These are phyloP conservation scores for Prunella strophiata DNA, from an alignment of 2,797 vertebrate species.

Conservation along the genomic window DNA sequence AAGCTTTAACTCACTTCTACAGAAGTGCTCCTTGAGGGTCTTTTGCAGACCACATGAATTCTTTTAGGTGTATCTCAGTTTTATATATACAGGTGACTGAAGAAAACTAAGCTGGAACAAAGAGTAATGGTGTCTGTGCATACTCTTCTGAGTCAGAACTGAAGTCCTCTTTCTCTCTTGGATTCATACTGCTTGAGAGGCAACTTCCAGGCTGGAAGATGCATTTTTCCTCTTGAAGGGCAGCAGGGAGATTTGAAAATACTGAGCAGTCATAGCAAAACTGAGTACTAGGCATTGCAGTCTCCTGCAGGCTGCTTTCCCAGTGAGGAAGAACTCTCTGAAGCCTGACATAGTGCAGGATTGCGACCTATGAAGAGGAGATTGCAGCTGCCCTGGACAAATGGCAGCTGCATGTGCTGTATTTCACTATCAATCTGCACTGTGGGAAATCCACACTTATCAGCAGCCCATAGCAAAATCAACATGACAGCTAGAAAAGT, in stretches of 20 bases:
- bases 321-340: not conserved
- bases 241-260: not conserved
- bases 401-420: not conserved
- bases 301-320: not conserved
- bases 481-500: not conserved
- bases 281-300: fast-evolving
- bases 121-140: not conserved
- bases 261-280: not conserved
- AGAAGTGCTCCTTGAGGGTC: not conserved
- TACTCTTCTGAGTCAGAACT: not conserved
- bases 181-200: not conserved
- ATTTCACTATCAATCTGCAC: not conserved
- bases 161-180: not conserved
- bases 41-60: not conserved
- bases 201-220: not conserved
- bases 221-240: not conserved
- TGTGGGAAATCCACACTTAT: not conserved
- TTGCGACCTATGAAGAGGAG: not conserved
- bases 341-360: not conserved
- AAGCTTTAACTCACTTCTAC: not conserved
- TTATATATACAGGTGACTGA: not conserved
- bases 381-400: not conserved
- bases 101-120: not conserved
- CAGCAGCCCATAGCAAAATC: not conserved
- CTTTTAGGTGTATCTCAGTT: not conserved